phyloP scores from a whole-genome alignment of 2,113 vertebrate species.

The Phainopepla nitens region DNA sequence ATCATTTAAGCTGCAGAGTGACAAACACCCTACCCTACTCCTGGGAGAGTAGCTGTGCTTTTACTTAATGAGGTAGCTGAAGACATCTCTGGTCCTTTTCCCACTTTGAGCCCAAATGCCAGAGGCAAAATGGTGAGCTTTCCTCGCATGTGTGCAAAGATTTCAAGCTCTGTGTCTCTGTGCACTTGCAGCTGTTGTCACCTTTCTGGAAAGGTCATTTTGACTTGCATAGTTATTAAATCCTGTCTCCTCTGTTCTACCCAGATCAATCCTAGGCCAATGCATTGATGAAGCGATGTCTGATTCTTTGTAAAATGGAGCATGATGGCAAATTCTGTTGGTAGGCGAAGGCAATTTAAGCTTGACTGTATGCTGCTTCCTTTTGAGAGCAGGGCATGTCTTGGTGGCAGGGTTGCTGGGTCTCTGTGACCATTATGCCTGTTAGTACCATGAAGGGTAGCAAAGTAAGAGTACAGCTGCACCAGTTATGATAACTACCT shows the following conservation, averaged over 20 bases:
- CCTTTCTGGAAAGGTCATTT: conserved; percentile 42
- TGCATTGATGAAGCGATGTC: not conserved
- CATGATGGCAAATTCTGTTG: not conserved
- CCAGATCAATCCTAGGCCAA: not conserved
- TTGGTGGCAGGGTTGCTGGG: not conserved
- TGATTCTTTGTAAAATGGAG: not conserved
- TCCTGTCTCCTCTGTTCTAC: conserved; percentile 21
- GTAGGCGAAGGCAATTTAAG: not conserved
- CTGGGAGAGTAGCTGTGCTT: conserved; percentile 13
- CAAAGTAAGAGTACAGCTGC: not conserved
- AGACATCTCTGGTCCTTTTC: conserved; percentile 6
- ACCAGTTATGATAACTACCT: not conserved
- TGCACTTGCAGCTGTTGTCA: not conserved
- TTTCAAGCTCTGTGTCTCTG: not conserved
- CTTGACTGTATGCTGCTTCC: not conserved
- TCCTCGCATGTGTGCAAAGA: not conserved
- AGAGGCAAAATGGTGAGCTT: conserved; percentile 29
- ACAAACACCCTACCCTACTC: conserved; percentile 2
- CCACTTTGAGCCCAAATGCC: conserved; percentile 7
- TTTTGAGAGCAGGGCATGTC: not conserved
- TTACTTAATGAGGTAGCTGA: conserved; percentile 48
- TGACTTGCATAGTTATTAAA: conserved; percentile 34
- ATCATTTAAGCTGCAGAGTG: conserved; percentile 1
- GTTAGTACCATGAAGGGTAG: not conserved
- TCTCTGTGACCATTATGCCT: not conserved